Evolutionary conservation across 2,888 invertebrate genomes (phyloP), one percentile per base, ranked within the genome.

Genomic region (Coelinius sp.): DNA sequence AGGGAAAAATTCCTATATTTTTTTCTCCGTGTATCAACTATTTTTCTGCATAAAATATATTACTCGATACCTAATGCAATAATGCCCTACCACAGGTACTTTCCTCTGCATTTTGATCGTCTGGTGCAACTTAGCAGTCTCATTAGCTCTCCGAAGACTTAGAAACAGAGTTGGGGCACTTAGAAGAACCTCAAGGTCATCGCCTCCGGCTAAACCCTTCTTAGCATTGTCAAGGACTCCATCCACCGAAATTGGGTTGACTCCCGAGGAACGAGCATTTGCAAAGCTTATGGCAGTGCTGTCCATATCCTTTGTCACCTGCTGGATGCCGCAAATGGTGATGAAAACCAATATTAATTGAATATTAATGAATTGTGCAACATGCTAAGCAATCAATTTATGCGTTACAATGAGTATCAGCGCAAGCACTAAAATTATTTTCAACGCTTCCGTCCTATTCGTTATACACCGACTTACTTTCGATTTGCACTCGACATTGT

Each of bases 311-410:
- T 96, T 95, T 86, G 93, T 95, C 82, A 88, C 93, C 52, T 96
- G 95, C 88, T 96, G 96, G 96, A 90, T 95, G 89, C 96, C 96
- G 24, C 95, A 95, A 88, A 93, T 96, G 94, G 96, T 96, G 84
- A 90, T 89, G 49, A 70, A 67, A 35, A 41, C n/a, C 17, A 59
- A 38, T 25, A 41, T 41, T 38, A 17, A 20, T 59, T 41, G 20
- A 31, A n/a, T n/a, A n/a, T 59, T 35, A 59, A 17, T 59, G 14
- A 59, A 14, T 62, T 35, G 1, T 62, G 62, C 3, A 20, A 12
- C 31, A 22, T 25, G 10, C 2, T 49, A 14, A 68, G 8, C 31
- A 25, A 68, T 10, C 25, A 25, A 59, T 41, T 56, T 27, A 20
- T 35, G 12, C 7, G 12, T n/a, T 14, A 12, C 12, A 2, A 25